Evolutionary conservation across 2,888 invertebrate genomes (phyloP).

Genomic region (Drosophila hamatofila): DNA sequence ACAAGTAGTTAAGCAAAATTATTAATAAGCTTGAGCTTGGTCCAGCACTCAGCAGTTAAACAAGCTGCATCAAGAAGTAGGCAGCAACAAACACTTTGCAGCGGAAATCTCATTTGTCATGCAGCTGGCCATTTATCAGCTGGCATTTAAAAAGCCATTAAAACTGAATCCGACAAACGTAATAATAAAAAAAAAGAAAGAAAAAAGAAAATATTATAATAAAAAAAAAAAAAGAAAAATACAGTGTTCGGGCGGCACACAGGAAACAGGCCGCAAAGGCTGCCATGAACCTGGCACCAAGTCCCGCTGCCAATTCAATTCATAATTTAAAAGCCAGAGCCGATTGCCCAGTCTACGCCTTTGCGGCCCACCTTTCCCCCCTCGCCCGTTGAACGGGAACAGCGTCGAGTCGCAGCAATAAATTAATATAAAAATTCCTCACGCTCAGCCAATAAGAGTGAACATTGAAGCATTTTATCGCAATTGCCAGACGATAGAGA

Average conservation of each 20-base stretch:
- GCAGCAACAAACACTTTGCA: constrained; percentile 53
- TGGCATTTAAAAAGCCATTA: constrained; percentile 82
- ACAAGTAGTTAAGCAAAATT: constrained; percentile 39
- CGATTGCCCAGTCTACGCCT: constrained; percentile 39
- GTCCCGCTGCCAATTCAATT: constrained; percentile 67
- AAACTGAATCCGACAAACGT: constrained; percentile 75
- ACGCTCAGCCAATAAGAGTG: constrained; percentile 82
- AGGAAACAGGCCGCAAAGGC: constrained; percentile 44
- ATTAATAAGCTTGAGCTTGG: constrained; percentile 58
- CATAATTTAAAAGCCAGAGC: constrained; percentile 71
- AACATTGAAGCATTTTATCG: constrained; percentile 79
- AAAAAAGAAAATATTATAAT: constrained; percentile 13
- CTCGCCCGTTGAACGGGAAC: constrained; percentile 11
- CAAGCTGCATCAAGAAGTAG: constrained; percentile 25
- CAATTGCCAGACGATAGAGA: constrained; percentile 58
- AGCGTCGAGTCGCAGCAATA: constrained; percentile 63
- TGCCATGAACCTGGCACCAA: constrained; percentile 35
- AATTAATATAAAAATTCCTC: constrained; percentile 83
- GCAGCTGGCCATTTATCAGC: constrained; percentile 77
- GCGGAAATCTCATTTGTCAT: constrained; percentile 78
- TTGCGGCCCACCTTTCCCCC: neutral
- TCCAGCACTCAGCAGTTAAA: constrained; percentile 40
- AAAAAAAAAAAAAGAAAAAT: constrained; percentile 4
- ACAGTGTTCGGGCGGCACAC: constrained; percentile 24
- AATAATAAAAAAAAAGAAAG: constrained; percentile 33